These are phyloP conservation scores for Poeciliopsis paucimaculata DNA, from an alignment of 2,797 vertebrate genomes.

Conservation along the genomic window DNA sequence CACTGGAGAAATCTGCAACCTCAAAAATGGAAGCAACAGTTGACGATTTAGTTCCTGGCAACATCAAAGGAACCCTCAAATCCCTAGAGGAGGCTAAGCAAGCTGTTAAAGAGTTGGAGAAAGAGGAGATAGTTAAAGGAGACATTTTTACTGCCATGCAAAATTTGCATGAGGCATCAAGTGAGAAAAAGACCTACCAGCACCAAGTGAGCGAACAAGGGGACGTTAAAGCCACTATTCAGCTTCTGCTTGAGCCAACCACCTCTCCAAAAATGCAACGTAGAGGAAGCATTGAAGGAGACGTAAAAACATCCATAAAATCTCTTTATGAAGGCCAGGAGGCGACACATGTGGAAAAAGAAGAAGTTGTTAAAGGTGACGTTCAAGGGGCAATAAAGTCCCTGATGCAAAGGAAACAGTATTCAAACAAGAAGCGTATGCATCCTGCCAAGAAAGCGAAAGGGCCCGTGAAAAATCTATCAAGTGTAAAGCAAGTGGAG, in stretches of 20 bases:
- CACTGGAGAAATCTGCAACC: constrained; percentile 86
- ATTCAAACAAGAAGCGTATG: constrained; percentile 73
- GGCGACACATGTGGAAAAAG: constrained; percentile 74
- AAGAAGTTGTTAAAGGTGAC: constrained; percentile 80
- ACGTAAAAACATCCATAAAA: constrained; percentile 82
- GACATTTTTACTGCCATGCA: constrained; percentile 79
- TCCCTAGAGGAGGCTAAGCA: constrained; percentile 86
- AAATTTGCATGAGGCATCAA: constrained; percentile 76
- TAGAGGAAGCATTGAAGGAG: constrained; percentile 73
- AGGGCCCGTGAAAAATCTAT: constrained; percentile 75
- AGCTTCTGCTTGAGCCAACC: constrained; percentile 80
- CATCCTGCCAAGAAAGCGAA: constrained; percentile 76
- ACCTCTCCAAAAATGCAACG: constrained; percentile 71
- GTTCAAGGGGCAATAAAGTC: constrained; percentile 83
- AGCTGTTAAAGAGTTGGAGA: constrained; percentile 82
- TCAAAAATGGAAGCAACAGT: constrained; percentile 81
- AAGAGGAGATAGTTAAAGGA: constrained; percentile 80
- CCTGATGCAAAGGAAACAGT: constrained; percentile 83
- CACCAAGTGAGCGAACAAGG: constrained; percentile 81
- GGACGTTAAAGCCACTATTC: constrained; percentile 80
- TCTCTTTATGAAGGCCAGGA: constrained; percentile 78
- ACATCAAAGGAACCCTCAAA: constrained; percentile 87
- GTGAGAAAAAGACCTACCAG: constrained; percentile 78
- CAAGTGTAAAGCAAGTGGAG: constrained; percentile 68
- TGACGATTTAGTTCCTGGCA: constrained; percentile 85